Percentiles rank a stretch among this genome's conserved stretches.
phyloP scores from a whole-genome alignment of 2,797 vertebrate species.

The Dendrocincla tyrannina region DNA sequence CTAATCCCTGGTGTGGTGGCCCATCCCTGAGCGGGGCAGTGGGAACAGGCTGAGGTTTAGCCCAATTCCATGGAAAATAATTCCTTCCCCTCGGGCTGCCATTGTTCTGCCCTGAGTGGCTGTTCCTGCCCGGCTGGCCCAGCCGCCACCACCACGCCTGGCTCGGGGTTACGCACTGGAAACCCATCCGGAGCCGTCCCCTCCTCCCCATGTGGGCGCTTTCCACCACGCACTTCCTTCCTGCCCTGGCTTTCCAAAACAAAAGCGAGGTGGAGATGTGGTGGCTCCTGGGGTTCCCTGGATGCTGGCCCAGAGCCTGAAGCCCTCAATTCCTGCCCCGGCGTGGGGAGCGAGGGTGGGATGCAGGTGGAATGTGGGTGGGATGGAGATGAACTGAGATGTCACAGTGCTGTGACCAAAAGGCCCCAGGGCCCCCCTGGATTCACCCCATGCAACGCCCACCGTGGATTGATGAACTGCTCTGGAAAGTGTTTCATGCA shows the following conservation, averaged over 20 bases:
- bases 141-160: not conserved
- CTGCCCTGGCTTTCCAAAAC: conserved; percentile 52
- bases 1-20: not conserved
- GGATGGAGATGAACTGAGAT: not conserved
- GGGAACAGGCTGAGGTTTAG: not conserved
- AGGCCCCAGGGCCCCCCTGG: accelerated
- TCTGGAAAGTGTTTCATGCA: not conserved
- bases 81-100: not conserved
- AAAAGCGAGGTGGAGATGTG: not conserved
- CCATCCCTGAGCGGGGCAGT: not conserved
- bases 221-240: conserved; percentile 49
- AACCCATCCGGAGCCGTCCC: not conserved
- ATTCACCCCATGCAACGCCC: not conserved
- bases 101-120: conserved; percentile 19
- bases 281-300: conserved; percentile 29
- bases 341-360: not conserved
- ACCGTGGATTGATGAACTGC: accelerated
- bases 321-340: not conserved
- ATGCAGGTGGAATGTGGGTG: not conserved
- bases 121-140: conserved; percentile 6
- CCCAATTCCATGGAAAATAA: conserved; percentile 8
- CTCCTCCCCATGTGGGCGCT: not conserved
- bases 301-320: not conserved
- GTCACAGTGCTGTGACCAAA: not conserved
- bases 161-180: not conserved